These are phyloP conservation scores for Enteromius mattozi DNA, from an alignment of 2,797 vertebrate genomes.

Conservation along the genomic window DNA sequence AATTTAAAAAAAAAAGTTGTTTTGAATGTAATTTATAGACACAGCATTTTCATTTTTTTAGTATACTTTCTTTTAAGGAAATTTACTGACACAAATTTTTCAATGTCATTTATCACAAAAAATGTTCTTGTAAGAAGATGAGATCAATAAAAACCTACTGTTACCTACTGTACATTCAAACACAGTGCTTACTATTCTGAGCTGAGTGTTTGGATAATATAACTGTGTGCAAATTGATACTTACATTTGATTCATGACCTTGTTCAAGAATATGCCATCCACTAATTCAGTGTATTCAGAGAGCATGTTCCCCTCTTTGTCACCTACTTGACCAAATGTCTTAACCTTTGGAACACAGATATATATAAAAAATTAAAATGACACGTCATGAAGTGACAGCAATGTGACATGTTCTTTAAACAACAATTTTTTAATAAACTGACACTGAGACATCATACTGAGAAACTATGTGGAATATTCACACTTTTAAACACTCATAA, in stretches of 20 bases:
- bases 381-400: background rate
- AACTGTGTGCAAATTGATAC: slow-evolving; percentile 60
- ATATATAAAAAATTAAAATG: background rate
- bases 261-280: slow-evolving; percentile 89
- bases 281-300: slow-evolving; percentile 88
- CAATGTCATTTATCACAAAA: background rate
- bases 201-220: background rate
- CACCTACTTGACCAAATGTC: slow-evolving; percentile 84
- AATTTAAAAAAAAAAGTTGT: too few relatives aligned
- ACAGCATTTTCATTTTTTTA: background rate
- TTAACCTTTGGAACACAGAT: slow-evolving; percentile 75
- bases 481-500: background rate
- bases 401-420: background rate
- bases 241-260: slow-evolving; percentile 95
- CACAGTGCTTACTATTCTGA: background rate
- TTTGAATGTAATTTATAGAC: too few relatives aligned
- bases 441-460: background rate
- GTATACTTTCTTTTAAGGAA: background rate
- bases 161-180: background rate
- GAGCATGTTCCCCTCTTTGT: slow-evolving; percentile 79
- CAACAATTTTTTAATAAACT: background rate
- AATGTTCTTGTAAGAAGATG: background rate
- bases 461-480: too few relatives aligned
- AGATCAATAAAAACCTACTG: background rate
- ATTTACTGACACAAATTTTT: background rate